Percentiles rank a stretch among this genome's conserved stretches.
Evolutionary conservation across 2,888 invertebrate species (phyloP).

Genomic region (Andrena bicolor): DNA sequence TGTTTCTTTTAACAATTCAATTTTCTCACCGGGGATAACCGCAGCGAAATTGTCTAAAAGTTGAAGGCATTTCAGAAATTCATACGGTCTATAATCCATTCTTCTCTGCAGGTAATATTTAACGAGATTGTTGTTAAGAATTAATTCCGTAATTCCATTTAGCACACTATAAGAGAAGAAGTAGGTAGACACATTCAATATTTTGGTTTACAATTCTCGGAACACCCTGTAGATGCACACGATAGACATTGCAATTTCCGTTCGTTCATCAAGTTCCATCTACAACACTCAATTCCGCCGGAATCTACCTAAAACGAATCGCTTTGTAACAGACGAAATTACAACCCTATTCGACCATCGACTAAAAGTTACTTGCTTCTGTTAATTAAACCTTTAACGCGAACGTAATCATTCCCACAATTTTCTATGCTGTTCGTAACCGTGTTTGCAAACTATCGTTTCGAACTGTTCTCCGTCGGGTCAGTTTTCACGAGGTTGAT

Average conservation of each 20-base stretch:
- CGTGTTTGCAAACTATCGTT: not conserved
- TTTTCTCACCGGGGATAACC: too few species aligned
- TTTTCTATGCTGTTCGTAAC: not conserved
- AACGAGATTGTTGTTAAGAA: too few species aligned
- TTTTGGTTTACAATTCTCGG: not conserved
- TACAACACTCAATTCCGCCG: not conserved
- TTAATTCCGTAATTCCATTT: too few species aligned
- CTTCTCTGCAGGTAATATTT: too few species aligned
- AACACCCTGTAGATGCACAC: not conserved
- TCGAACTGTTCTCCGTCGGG: not conserved
- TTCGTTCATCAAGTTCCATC: not conserved
- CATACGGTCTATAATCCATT: too few species aligned
- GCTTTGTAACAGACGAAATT: constrained; percentile 15
- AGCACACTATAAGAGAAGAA: too few species aligned
- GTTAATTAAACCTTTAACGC: constrained; percentile 28
- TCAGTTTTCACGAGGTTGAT: not conserved
- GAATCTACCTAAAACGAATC: constrained; percentile 9
- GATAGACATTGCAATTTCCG: not conserved
- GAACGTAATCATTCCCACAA: constrained; percentile 4
- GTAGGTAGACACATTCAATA: too few species aligned
- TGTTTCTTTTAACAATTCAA: not conserved
- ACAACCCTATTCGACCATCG: constrained; percentile 6
- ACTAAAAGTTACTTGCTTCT: constrained; percentile 24
- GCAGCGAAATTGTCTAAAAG: not conserved
- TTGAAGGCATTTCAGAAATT: not conserved